Conservation (phyloP, 2,888 invertebrate species). For the Itoplectis maculator region DNA sequence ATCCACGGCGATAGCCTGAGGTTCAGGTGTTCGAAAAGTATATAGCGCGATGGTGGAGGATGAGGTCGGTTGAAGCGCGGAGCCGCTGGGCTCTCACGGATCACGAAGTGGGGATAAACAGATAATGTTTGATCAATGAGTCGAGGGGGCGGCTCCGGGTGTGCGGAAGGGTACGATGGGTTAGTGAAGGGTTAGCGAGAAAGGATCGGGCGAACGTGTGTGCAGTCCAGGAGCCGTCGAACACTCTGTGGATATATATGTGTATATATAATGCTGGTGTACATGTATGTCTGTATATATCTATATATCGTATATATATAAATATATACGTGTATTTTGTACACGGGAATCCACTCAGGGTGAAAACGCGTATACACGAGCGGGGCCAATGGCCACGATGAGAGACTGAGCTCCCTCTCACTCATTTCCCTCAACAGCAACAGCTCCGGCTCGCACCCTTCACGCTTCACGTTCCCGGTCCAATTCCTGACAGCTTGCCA, state of each 20-base stretch:
- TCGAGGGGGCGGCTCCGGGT: constrained; percentile 56
- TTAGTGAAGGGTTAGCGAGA: constrained; percentile 52
- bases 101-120: constrained; percentile 69
- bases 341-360: constrained; percentile 62
- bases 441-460: constrained; percentile 20
- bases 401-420: constrained; percentile 16
- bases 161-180: constrained; percentile 27
- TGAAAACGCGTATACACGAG: constrained; percentile 32
- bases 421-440: constrained; percentile 24
- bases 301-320: background rate
- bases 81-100: constrained; percentile 30
- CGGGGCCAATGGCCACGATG: constrained; percentile 18
- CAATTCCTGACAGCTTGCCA: constrained; percentile 58
- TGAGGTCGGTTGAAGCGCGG: constrained; percentile 8
- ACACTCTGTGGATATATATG: background rate
- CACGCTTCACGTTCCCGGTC: constrained; percentile 29
- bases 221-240: constrained; percentile 23
- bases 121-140: constrained; percentile 78
- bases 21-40: constrained; percentile 32
- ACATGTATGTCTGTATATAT: background rate
- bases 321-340: constrained; percentile 7
- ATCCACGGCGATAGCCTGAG: background rate
- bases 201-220: constrained; percentile 42
- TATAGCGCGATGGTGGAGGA: background rate
- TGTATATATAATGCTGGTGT: background rate